phyloP scores from a whole-genome alignment of 2,888 invertebrate genomes.

The Odontocerum albicorne region DNA sequence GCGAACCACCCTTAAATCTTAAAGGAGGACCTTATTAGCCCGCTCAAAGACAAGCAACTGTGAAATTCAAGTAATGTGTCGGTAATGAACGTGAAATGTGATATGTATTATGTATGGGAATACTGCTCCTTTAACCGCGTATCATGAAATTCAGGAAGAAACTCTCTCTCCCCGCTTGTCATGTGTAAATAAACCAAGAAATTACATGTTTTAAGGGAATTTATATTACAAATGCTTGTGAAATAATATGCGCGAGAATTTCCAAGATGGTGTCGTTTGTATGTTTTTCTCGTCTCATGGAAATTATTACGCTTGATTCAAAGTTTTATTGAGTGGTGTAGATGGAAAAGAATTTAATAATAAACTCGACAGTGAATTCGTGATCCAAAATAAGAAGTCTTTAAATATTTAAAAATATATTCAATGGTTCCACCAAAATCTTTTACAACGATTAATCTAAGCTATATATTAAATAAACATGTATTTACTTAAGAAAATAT shows the following conservation, averaged over 20 bases:
- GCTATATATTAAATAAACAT: no score
- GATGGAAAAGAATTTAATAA: no score
- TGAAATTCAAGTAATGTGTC: slow-evolving; percentile 32
- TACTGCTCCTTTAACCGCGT: slow-evolving; percentile 4
- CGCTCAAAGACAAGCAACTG: slow-evolving; percentile 24
- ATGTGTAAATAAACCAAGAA: slow-evolving; percentile 11
- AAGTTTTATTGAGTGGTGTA: no score
- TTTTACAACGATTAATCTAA: no score
- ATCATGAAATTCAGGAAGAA: slow-evolving; percentile 9
- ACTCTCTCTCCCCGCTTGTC: slow-evolving; percentile 8
- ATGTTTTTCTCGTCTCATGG: no score
- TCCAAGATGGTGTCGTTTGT: slow-evolving; percentile 7
- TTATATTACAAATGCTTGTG: slow-evolving; percentile 19
- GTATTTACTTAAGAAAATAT: background rate
- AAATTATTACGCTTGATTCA: no score
- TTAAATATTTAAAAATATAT: no score
- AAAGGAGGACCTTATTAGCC: slow-evolving; percentile 28
- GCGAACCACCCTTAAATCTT: slow-evolving; percentile 17
- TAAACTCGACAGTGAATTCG: no score
- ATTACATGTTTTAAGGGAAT: slow-evolving; percentile 21
- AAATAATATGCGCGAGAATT: slow-evolving; percentile 14
- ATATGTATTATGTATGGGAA: slow-evolving; percentile 31
- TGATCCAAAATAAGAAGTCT: no score
- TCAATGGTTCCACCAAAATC: no score
- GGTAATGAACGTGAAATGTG: slow-evolving; percentile 34